Conservation (phyloP, 2,113 vertebrate species). For the Orthochromis indermauri region DNA sequence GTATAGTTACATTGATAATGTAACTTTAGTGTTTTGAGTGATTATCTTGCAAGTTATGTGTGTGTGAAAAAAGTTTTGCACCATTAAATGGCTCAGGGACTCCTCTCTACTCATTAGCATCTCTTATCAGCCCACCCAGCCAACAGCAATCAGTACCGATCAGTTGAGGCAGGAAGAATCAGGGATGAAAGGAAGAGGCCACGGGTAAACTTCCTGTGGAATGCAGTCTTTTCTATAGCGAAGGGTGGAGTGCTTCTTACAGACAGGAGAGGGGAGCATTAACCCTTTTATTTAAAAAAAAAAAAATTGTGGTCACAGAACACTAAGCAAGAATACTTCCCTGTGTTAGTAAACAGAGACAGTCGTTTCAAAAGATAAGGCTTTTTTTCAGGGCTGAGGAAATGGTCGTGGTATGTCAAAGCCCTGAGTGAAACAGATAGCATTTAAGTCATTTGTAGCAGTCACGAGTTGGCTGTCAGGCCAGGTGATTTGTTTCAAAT, state of each 20-base stretch:
- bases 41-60: background rate
- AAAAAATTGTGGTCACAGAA: background rate
- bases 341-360: conserved; percentile 37
- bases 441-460: background rate
- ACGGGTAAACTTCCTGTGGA: conserved; percentile 69
- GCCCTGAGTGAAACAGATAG: background rate
- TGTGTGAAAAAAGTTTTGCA: background rate
- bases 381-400: conserved; percentile 16
- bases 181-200: conserved; percentile 56
- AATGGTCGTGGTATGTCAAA: background rate
- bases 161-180: conserved; percentile 52
- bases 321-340: conserved; percentile 12
- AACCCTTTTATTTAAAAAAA: background rate
- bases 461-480: background rate
- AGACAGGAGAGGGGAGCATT: conserved; percentile 46
- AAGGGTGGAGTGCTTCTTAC: conserved; percentile 41
- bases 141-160: conserved; percentile 58
- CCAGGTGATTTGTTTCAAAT: background rate
- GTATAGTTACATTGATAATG: background rate
- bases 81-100: conserved; percentile 7
- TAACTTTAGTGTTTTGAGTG: background rate
- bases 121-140: conserved; percentile 58
- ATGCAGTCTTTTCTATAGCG: conserved; percentile 41
- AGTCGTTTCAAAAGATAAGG: conserved; percentile 5
- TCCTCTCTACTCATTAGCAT: conserved; percentile 42